A percentile compares a stretch with the other conserved stretches of the same genome.
Evolutionary conservation across 2,888 invertebrate species (phyloP).

Genomic region (Leptothorax acervorum): DNA sequence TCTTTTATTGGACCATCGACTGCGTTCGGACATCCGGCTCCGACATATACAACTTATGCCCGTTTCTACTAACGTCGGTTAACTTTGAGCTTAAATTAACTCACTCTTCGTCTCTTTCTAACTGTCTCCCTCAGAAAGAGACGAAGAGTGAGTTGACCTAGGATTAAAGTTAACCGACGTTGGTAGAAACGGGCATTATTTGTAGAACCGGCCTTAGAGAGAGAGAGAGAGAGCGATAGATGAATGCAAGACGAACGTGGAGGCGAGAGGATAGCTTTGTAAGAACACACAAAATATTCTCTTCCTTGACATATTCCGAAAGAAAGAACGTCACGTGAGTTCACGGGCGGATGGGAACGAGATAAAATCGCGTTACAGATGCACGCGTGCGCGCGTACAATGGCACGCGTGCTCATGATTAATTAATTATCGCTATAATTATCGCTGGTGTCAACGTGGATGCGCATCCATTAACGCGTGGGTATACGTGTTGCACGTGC

Average conservation of each 20-base stretch:
- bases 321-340: conserved; percentile 18
- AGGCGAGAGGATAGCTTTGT: background rate
- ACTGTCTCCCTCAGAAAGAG: too few relatives aligned
- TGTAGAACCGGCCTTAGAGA: too few relatives aligned
- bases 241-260: background rate
- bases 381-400: background rate
- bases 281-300: background rate
- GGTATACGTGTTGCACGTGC: background rate
- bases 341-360: background rate
- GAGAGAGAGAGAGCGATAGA: background rate
- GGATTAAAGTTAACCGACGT: too few relatives aligned
- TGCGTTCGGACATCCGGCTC: too few relatives aligned
- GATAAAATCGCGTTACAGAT: conserved; percentile 34
- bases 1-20: too few relatives aligned
- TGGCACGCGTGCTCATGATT: conserved; percentile 37
- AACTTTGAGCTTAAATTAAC: too few relatives aligned
- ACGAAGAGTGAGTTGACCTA: too few relatives aligned
- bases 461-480: conserved; percentile 6
- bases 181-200: too few relatives aligned
- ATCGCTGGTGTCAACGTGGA: conserved; percentile 30
- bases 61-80: too few relatives aligned
- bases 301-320: background rate
- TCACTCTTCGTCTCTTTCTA: too few relatives aligned
- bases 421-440: conserved; percentile 44
- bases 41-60: too few relatives aligned